phyloP scores from a whole-genome alignment of 2,797 vertebrate genomes.

The Anguilla pacifica region DNA sequence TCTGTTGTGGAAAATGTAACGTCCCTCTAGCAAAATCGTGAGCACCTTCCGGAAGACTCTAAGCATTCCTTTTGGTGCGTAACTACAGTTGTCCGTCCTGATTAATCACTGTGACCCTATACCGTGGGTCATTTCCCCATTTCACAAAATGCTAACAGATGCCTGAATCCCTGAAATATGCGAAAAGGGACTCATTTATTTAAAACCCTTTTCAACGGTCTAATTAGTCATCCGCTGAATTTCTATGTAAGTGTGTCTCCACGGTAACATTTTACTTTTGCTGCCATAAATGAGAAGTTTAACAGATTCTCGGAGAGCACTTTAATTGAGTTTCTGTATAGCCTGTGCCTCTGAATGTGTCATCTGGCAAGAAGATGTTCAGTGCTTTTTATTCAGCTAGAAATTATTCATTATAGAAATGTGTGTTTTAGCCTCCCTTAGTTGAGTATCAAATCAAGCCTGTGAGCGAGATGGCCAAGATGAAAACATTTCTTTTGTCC shows the following conservation, averaged over 20 bases:
- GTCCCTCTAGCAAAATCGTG: neutral
- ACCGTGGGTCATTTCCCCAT: neutral
- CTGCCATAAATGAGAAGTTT: conserved; percentile 21
- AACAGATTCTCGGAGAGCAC: conserved; percentile 2
- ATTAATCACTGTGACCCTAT: neutral
- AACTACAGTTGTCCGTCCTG: neutral
- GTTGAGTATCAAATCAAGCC: neutral
- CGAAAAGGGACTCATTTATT: neutral
- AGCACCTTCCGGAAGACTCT: neutral
- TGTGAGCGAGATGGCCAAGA: neutral
- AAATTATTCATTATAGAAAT: neutral
- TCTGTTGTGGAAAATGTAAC: neutral
- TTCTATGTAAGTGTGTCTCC: conserved; percentile 5
- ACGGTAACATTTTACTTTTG: conserved; percentile 15
- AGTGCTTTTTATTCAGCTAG: neutral
- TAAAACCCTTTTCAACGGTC: neutral
- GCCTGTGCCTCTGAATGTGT: neutral
- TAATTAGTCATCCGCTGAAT: conserved; percentile 15
- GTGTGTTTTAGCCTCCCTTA: neutral
- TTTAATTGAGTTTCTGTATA: conserved; percentile 1
- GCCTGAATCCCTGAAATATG: neutral
- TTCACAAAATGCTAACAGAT: neutral
- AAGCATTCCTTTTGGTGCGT: neutral
- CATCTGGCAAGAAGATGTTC: neutral
- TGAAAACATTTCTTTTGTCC: neutral